phyloP scores from a whole-genome alignment of 2,888 invertebrate species.

The Nomada fucata region DNA sequence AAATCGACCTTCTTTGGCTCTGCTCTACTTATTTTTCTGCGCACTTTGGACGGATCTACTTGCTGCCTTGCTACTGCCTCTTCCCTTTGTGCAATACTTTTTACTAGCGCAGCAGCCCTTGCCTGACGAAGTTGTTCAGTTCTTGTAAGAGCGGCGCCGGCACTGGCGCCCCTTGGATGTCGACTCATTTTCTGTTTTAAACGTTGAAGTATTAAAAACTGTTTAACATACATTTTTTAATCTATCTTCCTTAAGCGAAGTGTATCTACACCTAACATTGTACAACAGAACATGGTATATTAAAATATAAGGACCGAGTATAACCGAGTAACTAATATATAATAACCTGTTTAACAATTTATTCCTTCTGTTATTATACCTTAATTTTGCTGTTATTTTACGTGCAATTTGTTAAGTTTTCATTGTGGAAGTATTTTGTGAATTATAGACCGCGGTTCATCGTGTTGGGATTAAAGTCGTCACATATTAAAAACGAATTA shows the following conservation, averaged over 20 bases:
- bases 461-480: not conserved
- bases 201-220: not conserved
- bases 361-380: slow-evolving; percentile 23
- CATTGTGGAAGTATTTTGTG: slow-evolving; percentile 46
- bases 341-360: slow-evolving; percentile 49
- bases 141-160: slow-evolving; percentile 58
- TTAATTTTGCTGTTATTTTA: slow-evolving; percentile 26
- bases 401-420: slow-evolving; percentile 40
- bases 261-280: not conserved
- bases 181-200: slow-evolving; percentile 41
- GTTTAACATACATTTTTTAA: not conserved
- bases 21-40: slow-evolving; percentile 19
- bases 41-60: slow-evolving; percentile 40
- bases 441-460: slow-evolving; percentile 29
- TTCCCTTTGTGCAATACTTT: slow-evolving; percentile 48
- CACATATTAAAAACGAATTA: slow-evolving; percentile 13
- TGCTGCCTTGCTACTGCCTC: slow-evolving; percentile 9
- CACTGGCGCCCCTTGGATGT: not conserved
- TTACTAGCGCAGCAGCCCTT: slow-evolving; percentile 66
- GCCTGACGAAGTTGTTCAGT: slow-evolving; percentile 73
- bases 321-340: not conserved
- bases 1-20: slow-evolving; percentile 76
- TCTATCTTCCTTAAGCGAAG: not conserved
- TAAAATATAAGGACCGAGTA: not conserved
- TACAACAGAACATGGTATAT: not conserved